These are phyloP conservation scores for Chrysolina oricalcia DNA, from an alignment of 2,888 invertebrate species.

Conservation along the genomic window DNA sequence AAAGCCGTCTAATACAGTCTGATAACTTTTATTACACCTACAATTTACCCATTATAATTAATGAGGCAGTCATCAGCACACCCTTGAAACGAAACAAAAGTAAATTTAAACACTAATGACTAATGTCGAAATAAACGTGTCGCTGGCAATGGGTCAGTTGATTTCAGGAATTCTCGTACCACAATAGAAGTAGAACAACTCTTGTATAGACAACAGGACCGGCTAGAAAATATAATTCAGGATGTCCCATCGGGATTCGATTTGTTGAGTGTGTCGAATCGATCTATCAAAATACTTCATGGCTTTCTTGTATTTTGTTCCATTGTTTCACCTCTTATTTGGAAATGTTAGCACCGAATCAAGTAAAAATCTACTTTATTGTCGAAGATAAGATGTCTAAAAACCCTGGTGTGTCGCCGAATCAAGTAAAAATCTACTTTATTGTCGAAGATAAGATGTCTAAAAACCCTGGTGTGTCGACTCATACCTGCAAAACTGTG, in stretches of 20 bases:
- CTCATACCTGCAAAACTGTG: no score
- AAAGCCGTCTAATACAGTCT: slow-evolving; percentile 28
- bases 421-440: no score
- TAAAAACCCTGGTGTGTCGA: no score
- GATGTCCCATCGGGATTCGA: not conserved
- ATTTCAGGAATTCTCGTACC: slow-evolving; percentile 12
- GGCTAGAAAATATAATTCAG: not conserved
- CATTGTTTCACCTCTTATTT: no score
- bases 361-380: not conserved
- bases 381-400: no score
- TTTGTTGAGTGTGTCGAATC: not conserved
- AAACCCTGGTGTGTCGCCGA: no score
- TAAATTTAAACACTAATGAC: slow-evolving; percentile 1
- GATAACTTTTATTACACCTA: slow-evolving; percentile 26
- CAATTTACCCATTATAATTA: slow-evolving; percentile 18
- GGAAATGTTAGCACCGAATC: no score
- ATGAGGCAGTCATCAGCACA: slow-evolving; percentile 15
- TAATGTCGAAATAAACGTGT: slow-evolving; percentile 15
- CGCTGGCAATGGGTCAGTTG: slow-evolving; percentile 22
- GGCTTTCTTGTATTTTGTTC: no score
- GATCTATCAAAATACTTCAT: no score
- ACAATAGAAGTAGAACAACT: not conserved
- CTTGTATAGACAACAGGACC: not conserved
- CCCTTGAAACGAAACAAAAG: slow-evolving; percentile 29
- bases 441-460: no score